phyloP scores from a whole-genome alignment of 2,888 invertebrate genomes.

The Ophioninae sp. region DNA sequence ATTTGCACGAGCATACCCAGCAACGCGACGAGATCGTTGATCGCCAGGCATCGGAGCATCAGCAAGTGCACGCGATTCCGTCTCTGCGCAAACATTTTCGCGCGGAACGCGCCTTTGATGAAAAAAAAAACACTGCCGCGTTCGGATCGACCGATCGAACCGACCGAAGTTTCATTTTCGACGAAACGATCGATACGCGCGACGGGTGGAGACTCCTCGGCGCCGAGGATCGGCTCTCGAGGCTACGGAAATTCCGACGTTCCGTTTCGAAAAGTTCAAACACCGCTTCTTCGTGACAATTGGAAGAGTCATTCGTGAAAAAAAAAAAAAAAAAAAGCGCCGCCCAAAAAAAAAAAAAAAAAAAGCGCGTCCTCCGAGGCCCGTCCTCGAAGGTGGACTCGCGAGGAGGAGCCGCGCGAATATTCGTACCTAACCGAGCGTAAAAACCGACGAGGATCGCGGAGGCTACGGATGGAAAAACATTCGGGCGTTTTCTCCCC shows the following conservation, averaged over 20 bases:
- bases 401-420: too few species aligned
- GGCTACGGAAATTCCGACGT: too few species aligned
- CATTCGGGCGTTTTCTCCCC: neutral
- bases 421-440: neutral
- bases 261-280: too few species aligned
- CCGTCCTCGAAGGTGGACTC: too few species aligned
- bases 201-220: too few species aligned
- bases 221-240: too few species aligned
- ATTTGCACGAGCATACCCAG: slow-evolving; percentile 90
- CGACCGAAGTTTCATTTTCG: neutral
- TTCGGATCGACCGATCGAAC: neutral
- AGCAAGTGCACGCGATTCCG: slow-evolving; percentile 91
- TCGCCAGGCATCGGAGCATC: slow-evolving; percentile 89
- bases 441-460: neutral
- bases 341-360: too few species aligned
- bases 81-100: slow-evolving; percentile 78
- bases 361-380: too few species aligned
- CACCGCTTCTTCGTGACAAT: too few species aligned
- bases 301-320: too few species aligned
- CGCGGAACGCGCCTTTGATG: neutral
- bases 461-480: neutral
- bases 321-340: too few species aligned
- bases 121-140: neutral
- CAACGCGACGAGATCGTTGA: slow-evolving; percentile 90
- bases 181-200: neutral